These are phyloP conservation scores for Salmo trutta DNA, from an alignment of 2,797 vertebrate species.

Conservation along the genomic window DNA sequence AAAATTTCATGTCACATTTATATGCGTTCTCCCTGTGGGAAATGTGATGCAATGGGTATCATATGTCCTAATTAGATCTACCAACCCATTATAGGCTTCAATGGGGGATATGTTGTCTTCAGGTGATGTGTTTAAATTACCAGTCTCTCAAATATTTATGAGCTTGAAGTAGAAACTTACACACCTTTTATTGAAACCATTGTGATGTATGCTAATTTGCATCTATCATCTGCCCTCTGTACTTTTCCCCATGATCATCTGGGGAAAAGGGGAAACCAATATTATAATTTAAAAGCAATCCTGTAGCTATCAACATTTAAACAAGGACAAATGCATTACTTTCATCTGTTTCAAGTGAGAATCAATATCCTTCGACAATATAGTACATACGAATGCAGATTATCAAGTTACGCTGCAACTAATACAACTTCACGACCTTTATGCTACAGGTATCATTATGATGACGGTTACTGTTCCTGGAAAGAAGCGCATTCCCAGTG, in stretches of 20 bases:
- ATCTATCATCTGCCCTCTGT: not conserved
- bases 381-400: too few relatives aligned
- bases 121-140: constrained; percentile 73
- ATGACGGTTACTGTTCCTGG: not conserved
- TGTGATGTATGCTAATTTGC: constrained; percentile 4
- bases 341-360: not conserved
- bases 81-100: constrained; percentile 70
- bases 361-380: not conserved
- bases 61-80: constrained; percentile 81
- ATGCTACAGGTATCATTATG: not conserved
- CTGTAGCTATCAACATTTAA: not conserved
- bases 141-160: constrained; percentile 73
- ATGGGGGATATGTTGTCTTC: constrained; percentile 72
- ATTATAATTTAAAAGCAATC: not conserved
- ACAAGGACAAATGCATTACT: not conserved
- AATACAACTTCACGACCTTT: not conserved
- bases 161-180: constrained; percentile 63
- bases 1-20: constrained; percentile 50
- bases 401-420: not conserved
- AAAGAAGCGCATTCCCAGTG: constrained; percentile 36
- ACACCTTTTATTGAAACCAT: constrained; percentile 43
- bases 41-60: constrained; percentile 68
- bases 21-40: constrained; percentile 53
- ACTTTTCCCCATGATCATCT: not conserved
- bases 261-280: not conserved